Conservation (phyloP, 2,797 vertebrate species). For the Naso thynnoides region DNA sequence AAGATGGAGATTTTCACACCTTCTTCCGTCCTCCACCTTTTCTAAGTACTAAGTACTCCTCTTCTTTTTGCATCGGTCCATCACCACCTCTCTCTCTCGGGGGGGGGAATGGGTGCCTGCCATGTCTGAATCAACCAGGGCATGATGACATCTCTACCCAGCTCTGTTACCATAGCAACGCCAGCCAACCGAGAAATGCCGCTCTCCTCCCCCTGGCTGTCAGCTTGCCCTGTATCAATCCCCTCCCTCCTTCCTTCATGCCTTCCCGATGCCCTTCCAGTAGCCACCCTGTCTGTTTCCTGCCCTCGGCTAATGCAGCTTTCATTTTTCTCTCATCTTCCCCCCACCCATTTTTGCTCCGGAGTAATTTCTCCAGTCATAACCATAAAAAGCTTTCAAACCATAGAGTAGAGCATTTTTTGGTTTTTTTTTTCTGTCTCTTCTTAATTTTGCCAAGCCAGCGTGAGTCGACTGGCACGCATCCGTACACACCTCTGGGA, state of each 20-base stretch:
- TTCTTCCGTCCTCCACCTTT: conserved; percentile 25
- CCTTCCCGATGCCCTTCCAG: conserved; percentile 52
- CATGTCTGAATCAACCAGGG: conserved; percentile 84
- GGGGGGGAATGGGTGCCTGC: conserved; percentile 76
- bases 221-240: conserved; percentile 69
- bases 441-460: neutral
- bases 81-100: conserved; percentile 44
- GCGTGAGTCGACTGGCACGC: neutral
- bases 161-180: conserved; percentile 86
- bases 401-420: neutral
- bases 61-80: conserved; percentile 33
- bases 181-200: conserved; percentile 83
- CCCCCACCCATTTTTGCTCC: neutral
- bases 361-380: conserved; percentile 27
- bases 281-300: conserved; percentile 57
- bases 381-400: conserved; percentile 6
- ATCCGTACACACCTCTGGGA: conserved; percentile 91
- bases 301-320: conserved; percentile 30
- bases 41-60: conserved; percentile 28
- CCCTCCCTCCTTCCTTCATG: conserved; percentile 39
- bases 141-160: conserved; percentile 84
- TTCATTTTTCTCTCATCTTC: conserved; percentile 8
- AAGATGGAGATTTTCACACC: conserved; percentile 54
- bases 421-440: neutral
- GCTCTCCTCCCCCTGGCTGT: conserved; percentile 74